Conservation (phyloP, 2,113 vertebrate species). For the Tachuris rubrigastra region DNA sequence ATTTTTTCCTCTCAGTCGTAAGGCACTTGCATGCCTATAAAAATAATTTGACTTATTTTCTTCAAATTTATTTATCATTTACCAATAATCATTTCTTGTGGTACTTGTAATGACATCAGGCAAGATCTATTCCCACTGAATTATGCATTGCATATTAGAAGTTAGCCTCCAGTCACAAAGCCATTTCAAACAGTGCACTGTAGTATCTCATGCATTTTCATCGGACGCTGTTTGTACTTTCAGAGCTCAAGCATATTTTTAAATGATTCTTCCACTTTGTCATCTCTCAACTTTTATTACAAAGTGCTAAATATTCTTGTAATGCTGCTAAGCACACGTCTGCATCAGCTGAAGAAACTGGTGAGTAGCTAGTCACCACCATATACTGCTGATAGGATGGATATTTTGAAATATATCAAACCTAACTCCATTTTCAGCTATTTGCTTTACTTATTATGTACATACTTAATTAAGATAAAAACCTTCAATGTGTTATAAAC, state of each 20-base stretch:
- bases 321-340: not conserved
- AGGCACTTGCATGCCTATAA: not conserved
- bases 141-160: not conserved
- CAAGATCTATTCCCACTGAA: not conserved
- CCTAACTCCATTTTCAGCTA: not conserved
- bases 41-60: not conserved
- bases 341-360: not conserved
- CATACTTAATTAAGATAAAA: slow-evolving; percentile 57
- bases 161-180: not conserved
- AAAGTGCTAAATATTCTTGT: slow-evolving; percentile 19
- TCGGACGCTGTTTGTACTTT: not conserved
- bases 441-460: slow-evolving; percentile 48
- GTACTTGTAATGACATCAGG: not conserved
- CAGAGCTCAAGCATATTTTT: slow-evolving; percentile 17
- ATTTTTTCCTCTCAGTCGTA: not conserved
- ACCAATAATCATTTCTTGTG: not conserved
- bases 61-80: slow-evolving; percentile 16
- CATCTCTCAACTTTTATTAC: slow-evolving; percentile 11
- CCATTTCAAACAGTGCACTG: not conserved
- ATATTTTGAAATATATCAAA: not conserved
- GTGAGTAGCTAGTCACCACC: not conserved
- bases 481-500: slow-evolving; percentile 16
- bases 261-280: slow-evolving; percentile 31
- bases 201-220: slow-evolving; percentile 19
- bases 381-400: not conserved